A percentile compares a stretch with the other conserved stretches of the same genome.
Conservation (phyloP, 2,797 vertebrate species). For the Leptatherina wallacei region DNA sequence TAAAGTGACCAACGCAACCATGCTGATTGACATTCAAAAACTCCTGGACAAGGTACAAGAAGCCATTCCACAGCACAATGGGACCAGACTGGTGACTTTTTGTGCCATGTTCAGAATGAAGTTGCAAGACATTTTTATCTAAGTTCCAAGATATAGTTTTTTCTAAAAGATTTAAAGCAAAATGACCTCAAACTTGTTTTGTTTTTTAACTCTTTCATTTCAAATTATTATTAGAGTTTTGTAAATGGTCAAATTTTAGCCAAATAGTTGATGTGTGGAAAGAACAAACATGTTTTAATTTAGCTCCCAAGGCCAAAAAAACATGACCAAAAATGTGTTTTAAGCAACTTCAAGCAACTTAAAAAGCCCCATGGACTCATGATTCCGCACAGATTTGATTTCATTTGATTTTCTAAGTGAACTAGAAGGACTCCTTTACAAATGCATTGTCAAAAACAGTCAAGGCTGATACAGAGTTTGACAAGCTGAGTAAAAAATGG, state of each 20-base stretch:
- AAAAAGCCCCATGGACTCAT: background rate
- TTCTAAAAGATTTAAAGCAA: background rate
- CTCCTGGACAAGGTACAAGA: no score
- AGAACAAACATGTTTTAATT: no score
- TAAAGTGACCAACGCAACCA: no score
- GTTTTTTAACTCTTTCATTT: background rate
- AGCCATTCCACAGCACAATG: no score
- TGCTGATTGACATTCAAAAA: no score
- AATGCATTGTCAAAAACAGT: slow-evolving; percentile 7
- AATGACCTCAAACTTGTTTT: background rate
- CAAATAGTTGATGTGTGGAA: no score
- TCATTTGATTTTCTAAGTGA: background rate
- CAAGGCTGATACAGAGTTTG: slow-evolving; percentile 12
- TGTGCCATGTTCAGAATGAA: no score
- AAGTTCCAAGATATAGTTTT: background rate
- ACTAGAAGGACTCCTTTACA: background rate
- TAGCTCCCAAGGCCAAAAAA: background rate
- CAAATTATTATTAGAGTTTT: background rate
- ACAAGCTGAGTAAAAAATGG: background rate
- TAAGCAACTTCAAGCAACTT: background rate
- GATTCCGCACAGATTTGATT: background rate
- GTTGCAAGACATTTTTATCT: no score
- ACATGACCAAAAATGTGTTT: background rate
- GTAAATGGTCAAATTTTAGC: no score
- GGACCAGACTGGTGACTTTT: no score